Conservation (phyloP, 2,888 invertebrate genomes). For the Drosophila flavopinicola region DNA sequence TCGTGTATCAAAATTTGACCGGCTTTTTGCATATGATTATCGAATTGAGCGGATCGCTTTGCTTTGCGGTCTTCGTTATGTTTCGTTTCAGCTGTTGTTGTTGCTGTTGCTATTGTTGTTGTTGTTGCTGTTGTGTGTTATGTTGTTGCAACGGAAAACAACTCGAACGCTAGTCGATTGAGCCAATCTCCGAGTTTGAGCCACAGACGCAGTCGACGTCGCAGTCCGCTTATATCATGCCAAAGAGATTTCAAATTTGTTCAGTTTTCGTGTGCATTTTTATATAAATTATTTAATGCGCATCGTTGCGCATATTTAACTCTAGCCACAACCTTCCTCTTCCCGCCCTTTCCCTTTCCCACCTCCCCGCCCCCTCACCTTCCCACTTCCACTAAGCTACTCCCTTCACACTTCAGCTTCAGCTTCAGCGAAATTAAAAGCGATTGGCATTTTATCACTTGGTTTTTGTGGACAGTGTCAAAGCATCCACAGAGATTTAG, state of each 20-base stretch:
- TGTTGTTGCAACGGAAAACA: conserved; percentile 55
- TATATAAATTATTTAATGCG: conserved; percentile 77
- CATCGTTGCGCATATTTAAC: conserved; percentile 66
- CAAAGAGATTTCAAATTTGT: conserved; percentile 68
- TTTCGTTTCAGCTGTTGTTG: neutral
- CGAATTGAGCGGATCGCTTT: conserved; percentile 50
- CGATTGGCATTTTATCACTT: conserved; percentile 61
- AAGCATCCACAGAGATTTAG: conserved; percentile 9
- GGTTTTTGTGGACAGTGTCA: conserved; percentile 39
- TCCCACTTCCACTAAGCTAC: too few relatives aligned
- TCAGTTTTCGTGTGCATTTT: conserved; percentile 72
- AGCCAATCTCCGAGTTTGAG: conserved; percentile 47
- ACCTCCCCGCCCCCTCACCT: neutral
- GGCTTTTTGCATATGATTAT: conserved; percentile 79
- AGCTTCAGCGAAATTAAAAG: conserved; percentile 42
- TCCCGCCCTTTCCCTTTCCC: neutral
- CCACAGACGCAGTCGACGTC: conserved; percentile 7
- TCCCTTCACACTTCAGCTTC: neutral
- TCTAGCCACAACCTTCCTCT: neutral
- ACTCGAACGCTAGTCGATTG: conserved; percentile 55
- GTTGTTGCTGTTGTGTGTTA: conserved; percentile 14
- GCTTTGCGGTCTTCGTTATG: conserved; percentile 29
- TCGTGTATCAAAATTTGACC: conserved; percentile 51
- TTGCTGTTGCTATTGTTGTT: conserved; percentile 1
- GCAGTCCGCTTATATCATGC: conserved; percentile 64